These are phyloP conservation scores for Falcaria lacertinaria DNA, from an alignment of 2,888 invertebrate species.

Conservation along the genomic window DNA sequence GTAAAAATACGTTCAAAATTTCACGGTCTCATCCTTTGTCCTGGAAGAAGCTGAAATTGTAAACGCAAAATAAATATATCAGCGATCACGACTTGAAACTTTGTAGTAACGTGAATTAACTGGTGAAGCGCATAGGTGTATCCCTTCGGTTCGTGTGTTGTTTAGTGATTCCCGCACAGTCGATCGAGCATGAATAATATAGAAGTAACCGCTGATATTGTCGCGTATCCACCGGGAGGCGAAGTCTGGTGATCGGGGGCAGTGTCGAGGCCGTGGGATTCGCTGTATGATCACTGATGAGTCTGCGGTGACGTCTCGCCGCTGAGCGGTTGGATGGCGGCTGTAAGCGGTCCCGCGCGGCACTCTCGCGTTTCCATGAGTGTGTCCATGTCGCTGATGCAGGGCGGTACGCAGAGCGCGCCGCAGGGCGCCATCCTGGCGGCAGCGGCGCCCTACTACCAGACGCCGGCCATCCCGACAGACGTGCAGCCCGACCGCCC, in stretches of 20 bases:
- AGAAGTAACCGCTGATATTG: slow-evolving; percentile 72
- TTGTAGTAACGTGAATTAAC: slow-evolving; percentile 25
- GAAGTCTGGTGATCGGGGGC: slow-evolving; percentile 61
- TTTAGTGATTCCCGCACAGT: slow-evolving; percentile 71
- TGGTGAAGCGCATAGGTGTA: slow-evolving; percentile 50
- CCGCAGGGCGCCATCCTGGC: slow-evolving; percentile 85
- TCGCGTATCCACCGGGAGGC: slow-evolving; percentile 60
- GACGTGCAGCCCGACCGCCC: slow-evolving; percentile 96
- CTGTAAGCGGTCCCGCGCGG: slow-evolving; percentile 89
- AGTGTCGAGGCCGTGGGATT: slow-evolving; percentile 45
- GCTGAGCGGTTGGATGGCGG: slow-evolving; percentile 78
- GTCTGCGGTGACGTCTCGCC: slow-evolving; percentile 74
- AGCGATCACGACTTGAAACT: slow-evolving; percentile 18
- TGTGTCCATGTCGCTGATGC: slow-evolving; percentile 89
- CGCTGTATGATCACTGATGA: slow-evolving; percentile 72
- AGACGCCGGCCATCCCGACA: slow-evolving; percentile 85
- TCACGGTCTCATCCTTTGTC: slow-evolving; percentile 73
- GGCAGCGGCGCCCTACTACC: slow-evolving; percentile 87
- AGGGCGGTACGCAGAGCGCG: slow-evolving; percentile 86
- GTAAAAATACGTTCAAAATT: slow-evolving; percentile 36
- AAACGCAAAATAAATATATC: slow-evolving; percentile 18
- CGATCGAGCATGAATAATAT: slow-evolving; percentile 77
- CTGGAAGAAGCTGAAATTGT: slow-evolving; percentile 46
- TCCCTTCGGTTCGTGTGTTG: slow-evolving; percentile 50
- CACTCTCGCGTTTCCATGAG: slow-evolving; percentile 95